phyloP scores from a whole-genome alignment of 2,113 vertebrate genomes.

The Pygoscelis antarcticus region DNA sequence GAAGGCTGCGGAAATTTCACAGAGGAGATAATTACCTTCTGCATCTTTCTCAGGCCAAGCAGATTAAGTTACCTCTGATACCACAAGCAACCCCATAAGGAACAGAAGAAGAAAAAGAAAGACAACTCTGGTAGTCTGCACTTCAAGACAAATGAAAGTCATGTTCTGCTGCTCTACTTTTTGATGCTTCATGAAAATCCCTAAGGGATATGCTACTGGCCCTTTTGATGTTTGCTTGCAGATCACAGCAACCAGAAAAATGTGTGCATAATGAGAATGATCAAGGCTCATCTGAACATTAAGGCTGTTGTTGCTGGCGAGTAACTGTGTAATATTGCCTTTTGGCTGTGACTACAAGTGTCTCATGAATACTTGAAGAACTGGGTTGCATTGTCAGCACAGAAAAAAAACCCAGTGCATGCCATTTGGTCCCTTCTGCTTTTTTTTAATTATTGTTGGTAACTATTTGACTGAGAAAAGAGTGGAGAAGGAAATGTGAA shows the following conservation, averaged over 20 bases:
- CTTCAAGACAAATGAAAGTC: not conserved
- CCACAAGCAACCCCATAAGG: not conserved
- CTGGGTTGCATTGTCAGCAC: slow-evolving; percentile 6
- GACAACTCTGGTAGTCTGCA: not conserved
- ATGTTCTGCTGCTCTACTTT: slow-evolving; percentile 18
- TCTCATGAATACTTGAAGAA: slow-evolving; percentile 33
- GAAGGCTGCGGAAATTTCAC: not conserved
- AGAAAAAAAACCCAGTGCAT: not conserved
- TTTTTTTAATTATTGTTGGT: slow-evolving; percentile 1
- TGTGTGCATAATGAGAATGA: slow-evolving; percentile 40
- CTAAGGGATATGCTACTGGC: not conserved
- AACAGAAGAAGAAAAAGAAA: not conserved
- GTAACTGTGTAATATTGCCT: slow-evolving; percentile 39
- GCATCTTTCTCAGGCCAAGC: not conserved
- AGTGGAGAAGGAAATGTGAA: not conserved
- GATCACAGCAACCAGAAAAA: slow-evolving; percentile 47
- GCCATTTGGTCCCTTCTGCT: not conserved
- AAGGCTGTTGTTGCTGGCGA: slow-evolving; percentile 1
- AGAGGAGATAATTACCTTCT: not conserved
- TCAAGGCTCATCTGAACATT: slow-evolving; percentile 19
- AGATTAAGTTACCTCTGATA: not conserved
- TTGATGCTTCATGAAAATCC: not conserved
- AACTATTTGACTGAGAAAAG: slow-evolving; percentile 31
- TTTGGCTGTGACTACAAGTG: slow-evolving; percentile 42
- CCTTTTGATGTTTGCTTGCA: slow-evolving; percentile 55